Evolutionary conservation across 1,140 invertebrate genomes (phyloP), one percentile per base, ranked within the genome.

Genomic region (Drosophila ficusphila): DNA sequence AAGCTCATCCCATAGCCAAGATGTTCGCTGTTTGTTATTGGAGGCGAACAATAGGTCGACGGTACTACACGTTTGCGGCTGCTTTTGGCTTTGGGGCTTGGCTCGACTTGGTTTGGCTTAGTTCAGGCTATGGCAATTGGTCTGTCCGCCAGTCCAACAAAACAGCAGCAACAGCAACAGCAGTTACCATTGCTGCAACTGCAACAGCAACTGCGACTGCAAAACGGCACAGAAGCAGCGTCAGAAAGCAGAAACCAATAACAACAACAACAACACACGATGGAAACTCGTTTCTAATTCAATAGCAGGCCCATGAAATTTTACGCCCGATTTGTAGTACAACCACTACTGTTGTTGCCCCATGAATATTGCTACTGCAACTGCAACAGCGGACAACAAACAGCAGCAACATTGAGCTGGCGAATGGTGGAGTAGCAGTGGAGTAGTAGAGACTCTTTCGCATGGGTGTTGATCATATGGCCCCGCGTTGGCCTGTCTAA

Each of bases 241-340:
- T 11, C 19, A 31, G 44, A 53, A 60, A 71, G 39, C 56, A 34
- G 27, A 48, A 82, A 77, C 61, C 51, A 76, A 75, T 70, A 69
- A 42, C 62, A 65, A 60, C 48, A 65, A 47, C 39, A 73, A 56
- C 49, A 74, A 12, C 27, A 49, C n/a, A 19, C 44, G 58, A 58
- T 64, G 71, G 49, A 90, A 90, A 90, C 88, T 62, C 65, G 88
- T 90, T 90, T 90, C 83, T 75, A 88, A 90, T 90, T 90, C 88
- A 90, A 90, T 90, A 90, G 76, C 88, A 88, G 79, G 88, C 88
- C 88, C 88, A 75, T 90, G 88, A 90, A 90, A 90, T 90, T 89
- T 83, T 88, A 90, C 88, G 82, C 76, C 79, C 88, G 88, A 90
- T 90, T 90, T 90, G 86, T 86, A 86, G 86, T 86, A 90, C 81